These are phyloP conservation scores for Coecobrya sp. DNA, from an alignment of 2,888 invertebrate genomes.

Conservation along the genomic window DNA sequence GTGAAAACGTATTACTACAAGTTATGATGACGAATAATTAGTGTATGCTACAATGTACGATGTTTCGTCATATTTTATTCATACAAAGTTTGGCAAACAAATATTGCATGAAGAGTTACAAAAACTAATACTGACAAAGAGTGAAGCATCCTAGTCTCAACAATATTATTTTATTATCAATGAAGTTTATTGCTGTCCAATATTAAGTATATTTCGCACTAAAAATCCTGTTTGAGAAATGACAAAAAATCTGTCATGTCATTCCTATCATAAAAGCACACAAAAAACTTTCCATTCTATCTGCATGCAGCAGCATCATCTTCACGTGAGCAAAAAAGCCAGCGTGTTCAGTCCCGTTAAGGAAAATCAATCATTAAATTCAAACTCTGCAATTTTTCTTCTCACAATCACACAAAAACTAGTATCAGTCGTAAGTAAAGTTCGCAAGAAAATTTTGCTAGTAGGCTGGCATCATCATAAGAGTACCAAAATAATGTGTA, in stretches of 20 bases:
- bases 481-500: not conserved
- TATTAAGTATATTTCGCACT: constrained; percentile 12
- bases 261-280: constrained; percentile 20
- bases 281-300: constrained; percentile 49
- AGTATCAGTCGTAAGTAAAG: not conserved
- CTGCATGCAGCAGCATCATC: constrained; percentile 1
- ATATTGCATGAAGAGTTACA: not conserved
- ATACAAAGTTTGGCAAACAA: not conserved
- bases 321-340: constrained; percentile 37
- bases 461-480: not conserved
- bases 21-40: not conserved
- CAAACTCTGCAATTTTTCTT: not conserved
- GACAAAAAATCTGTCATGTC: constrained; percentile 70
- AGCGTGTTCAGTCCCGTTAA: constrained; percentile 72
- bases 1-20: not conserved
- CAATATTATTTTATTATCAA: not conserved
- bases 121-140: not conserved
- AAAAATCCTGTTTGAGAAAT: constrained; percentile 65
- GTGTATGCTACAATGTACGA: not conserved
- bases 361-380: constrained; percentile 76
- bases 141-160: not conserved
- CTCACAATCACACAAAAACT: constrained; percentile 31
- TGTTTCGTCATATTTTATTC: not conserved
- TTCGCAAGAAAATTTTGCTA: not conserved
- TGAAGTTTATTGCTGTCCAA: constrained; percentile 33